Evolutionary conservation across 2,113 vertebrate species (phyloP), one percentile per base, ranked within the genome.

Genomic region (Paramormyrops kingsleyae): DNA sequence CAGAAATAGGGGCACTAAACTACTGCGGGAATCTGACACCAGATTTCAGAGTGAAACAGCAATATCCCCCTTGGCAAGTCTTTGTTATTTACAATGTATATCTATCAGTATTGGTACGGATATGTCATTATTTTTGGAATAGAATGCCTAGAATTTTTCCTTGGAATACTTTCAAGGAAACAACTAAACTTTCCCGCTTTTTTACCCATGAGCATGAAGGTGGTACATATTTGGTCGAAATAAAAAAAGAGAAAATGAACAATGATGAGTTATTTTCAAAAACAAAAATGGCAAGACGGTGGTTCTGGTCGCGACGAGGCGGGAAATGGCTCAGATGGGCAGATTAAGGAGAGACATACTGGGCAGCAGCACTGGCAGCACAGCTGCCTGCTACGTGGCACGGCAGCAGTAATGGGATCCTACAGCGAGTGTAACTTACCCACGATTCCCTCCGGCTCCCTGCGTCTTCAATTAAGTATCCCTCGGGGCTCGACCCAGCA

Each of bases 31-130:
- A 50, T 24, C 19, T 19, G 77, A 90, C 74, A 90, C 46, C 88
- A 86, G 62, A 87, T 35, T 5, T 86, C 46, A 83, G n/a, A 42
- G 42, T 53, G 88, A 90, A 56, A 83, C 24, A 24, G 77, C 13
- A 91, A 90, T 88, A 49, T 88, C 89, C 39, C 47, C 35, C 47
- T 89, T 62, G 90, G 70, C 66, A 88, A 90, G 83, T 87, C 50
- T 35, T 52, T 87, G 10, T 87, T 87, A 53, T 87, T 56, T 53
- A 87, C 56, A 35, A 7, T 53, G 49, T 39, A 35, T 53, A 53
- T 35, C 5, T 56, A 39, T 53, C 47, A 52, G 13, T 87, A 35
- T 53, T 39, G 13, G 27, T 53, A 35, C 0, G 2, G 85, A 87
- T 12, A 83, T 66, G 9, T 9, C 59, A 46, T 46, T 42, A 70